Evolutionary conservation across 2,888 invertebrate species (phyloP), one percentile per base, ranked within the genome.

Genomic region (Cheilosia vulpina): DNA sequence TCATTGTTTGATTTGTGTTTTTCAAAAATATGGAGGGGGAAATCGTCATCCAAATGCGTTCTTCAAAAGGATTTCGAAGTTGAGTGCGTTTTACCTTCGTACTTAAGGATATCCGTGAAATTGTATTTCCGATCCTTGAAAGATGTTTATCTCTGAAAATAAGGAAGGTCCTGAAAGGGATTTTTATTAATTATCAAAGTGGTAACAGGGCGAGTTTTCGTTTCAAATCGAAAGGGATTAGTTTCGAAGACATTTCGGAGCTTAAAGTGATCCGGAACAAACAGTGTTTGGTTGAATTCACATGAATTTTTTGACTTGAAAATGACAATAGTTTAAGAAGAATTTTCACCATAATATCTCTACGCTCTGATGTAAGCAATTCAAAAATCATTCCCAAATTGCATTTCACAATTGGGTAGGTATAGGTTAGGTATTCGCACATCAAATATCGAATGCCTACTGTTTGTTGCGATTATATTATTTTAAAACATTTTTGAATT

Each of bases 61-160:
- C 13, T 2, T 27, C 15, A 21, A 41, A 17, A n/a, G 24, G n/a
- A n/a, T 21, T 45, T 19, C 1, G 6, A 19, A 63, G 47, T 77
- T 19, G 38, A 62, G 38, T 47, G 53, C 41, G 38, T 55, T 55
- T 62, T 60, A 55, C 55, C 55, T 55, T 47, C 24, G 41, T 63
- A 72, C 78, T 84, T 45, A 13, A 75, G 84, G 79, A 84, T 65
- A 75, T 84, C 84, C 84, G 69, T 79, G 11, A 79, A 60, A 75
- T 58, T 47, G 27, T 53, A 84, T 53, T 79, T 84, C 79, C 84
- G 79, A 79, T 84, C 62, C 78, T 84, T 75, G 45, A 24, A n/a
- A 24, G 79, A 84, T 84, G 27, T 45, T 41, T 79, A 75, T 84
- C 84, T 65, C 11, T 13, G 38, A 34, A 55, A 24, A 68, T 21